phyloP scores from a whole-genome alignment of 2,797 vertebrate genomes.

The Neomorphus geoffroyi region DNA sequence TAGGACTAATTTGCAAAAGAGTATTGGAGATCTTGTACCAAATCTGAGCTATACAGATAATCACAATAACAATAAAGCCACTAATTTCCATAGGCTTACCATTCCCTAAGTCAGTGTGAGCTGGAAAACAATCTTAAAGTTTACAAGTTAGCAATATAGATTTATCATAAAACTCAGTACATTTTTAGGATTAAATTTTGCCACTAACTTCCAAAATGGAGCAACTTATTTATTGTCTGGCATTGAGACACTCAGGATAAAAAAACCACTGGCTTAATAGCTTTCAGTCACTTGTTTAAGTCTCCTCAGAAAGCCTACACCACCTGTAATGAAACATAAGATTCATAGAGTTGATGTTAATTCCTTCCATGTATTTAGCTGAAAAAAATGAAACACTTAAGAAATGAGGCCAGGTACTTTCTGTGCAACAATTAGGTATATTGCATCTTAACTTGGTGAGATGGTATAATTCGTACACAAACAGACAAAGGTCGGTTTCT shows the following conservation, averaged over 20 bases:
- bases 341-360: neutral
- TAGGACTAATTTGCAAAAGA: conserved; percentile 8
- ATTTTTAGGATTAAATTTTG: neutral
- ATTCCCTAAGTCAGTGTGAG: neutral
- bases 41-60: neutral
- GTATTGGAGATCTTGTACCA: neutral
- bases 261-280: neutral
- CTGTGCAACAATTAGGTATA: neutral
- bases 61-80: neutral
- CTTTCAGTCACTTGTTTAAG: neutral
- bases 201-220: neutral
- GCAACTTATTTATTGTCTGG: neutral
- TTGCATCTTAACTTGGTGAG: neutral
- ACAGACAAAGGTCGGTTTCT: neutral
- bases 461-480: neutral
- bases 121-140: neutral
- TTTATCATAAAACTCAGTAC: neutral
- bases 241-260: neutral
- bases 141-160: neutral
- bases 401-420: neutral
- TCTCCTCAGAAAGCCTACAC: neutral
- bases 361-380: neutral
- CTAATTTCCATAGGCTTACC: neutral
- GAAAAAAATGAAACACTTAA: neutral
- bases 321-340: neutral